Conservation (phyloP, 2,888 invertebrate species). For the Dolomedes plantarius region DNA sequence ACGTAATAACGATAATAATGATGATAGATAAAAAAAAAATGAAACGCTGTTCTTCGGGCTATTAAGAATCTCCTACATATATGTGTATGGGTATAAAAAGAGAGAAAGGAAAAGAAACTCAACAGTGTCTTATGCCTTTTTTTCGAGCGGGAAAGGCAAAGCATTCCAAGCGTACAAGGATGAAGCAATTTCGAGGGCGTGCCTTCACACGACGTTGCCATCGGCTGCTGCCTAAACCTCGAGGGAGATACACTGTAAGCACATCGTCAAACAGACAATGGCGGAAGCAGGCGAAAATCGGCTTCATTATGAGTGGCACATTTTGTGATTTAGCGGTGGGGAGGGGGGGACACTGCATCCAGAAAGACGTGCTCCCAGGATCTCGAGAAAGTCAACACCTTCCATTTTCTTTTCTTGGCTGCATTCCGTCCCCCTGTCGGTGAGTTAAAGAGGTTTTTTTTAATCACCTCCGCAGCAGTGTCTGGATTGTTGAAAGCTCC, state of each 20-base stretch:
- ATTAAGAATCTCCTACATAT: too few relatives aligned
- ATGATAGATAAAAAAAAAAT: neutral
- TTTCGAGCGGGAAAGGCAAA: slow-evolving; percentile 18
- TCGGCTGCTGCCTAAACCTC: slow-evolving; percentile 17
- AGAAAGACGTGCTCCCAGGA: neutral
- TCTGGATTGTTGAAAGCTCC: neutral
- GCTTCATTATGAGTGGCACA: slow-evolving; percentile 40
- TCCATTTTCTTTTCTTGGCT: slow-evolving; percentile 9
- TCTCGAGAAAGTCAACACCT: slow-evolving; percentile 60
- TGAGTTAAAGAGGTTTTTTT: slow-evolving; percentile 23
- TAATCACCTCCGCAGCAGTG: neutral
- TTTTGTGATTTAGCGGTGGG: slow-evolving; percentile 17
- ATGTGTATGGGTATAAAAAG: too few relatives aligned
- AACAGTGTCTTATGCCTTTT: slow-evolving; percentile 26
- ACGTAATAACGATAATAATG: neutral
- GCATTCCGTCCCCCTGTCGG: neutral
- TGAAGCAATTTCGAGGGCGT: slow-evolving; percentile 53
- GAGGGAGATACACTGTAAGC: slow-evolving; percentile 24
- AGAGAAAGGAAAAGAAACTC: neutral
- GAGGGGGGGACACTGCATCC: neutral
- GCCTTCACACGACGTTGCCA: slow-evolving; percentile 35
- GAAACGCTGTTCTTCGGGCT: too few relatives aligned
- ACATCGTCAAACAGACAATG: slow-evolving; percentile 15
- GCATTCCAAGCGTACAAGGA: slow-evolving; percentile 28
- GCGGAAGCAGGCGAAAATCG: slow-evolving; percentile 38